A percentile compares a stretch with the other conserved stretches of the same genome.
These are phyloP conservation scores for Zygaena filipendulae DNA, from an alignment of 2,888 invertebrate species.

Conservation along the genomic window DNA sequence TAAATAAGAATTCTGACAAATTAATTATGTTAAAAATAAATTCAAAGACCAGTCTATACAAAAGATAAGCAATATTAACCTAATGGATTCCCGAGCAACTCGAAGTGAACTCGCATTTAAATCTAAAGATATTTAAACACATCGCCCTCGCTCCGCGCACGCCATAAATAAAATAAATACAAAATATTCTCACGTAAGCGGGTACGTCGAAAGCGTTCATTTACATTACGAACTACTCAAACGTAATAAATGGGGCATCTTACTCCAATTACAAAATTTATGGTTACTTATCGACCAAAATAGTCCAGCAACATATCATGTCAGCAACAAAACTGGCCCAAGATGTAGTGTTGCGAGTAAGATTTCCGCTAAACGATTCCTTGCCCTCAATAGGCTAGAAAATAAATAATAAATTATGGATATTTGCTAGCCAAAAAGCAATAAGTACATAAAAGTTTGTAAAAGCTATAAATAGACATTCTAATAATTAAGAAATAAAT, in stretches of 20 bases:
- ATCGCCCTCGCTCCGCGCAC: constrained; percentile 53
- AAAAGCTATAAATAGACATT: too few species aligned
- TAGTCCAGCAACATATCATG: too few species aligned
- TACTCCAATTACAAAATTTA: constrained; percentile 56
- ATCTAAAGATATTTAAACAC: constrained; percentile 64
- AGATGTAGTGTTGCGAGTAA: too few species aligned
- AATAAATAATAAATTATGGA: too few species aligned
- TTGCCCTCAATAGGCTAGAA: too few species aligned
- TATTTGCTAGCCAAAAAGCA: too few species aligned
- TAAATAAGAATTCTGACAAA: constrained; percentile 28
- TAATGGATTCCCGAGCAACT: constrained; percentile 55
- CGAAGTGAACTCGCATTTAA: constrained; percentile 54
- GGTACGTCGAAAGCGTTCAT: constrained; percentile 61
- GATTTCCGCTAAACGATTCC: too few species aligned
- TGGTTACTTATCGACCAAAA: constrained; percentile 29
- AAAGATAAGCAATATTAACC: constrained; percentile 54
- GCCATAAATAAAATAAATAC: constrained; percentile 68
- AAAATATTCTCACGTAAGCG: constrained; percentile 67
- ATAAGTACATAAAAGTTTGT: too few species aligned
- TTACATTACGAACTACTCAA: constrained; percentile 48
- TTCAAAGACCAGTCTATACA: constrained; percentile 31
- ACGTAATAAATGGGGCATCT: constrained; percentile 64
- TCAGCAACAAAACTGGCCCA: neutral
- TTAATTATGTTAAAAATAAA: constrained; percentile 34
- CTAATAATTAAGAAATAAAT: neutral